phyloP scores from a whole-genome alignment of 2,113 vertebrate genomes.

The Sula dactylatra region DNA sequence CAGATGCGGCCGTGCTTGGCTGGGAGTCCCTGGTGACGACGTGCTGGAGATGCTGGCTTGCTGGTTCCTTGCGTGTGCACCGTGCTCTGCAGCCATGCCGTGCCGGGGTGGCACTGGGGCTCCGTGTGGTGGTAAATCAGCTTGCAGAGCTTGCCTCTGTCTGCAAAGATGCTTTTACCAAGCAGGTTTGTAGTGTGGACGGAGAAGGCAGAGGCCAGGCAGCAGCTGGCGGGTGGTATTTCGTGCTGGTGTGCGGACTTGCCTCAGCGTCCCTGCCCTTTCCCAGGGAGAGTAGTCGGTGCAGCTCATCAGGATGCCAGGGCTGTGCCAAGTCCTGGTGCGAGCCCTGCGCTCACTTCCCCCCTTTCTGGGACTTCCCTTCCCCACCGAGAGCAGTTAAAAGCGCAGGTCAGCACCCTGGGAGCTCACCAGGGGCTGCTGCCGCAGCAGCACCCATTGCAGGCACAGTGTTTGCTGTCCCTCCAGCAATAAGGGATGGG shows the following conservation, averaged over 20 bases:
- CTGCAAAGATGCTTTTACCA: background rate
- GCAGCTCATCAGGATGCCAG: background rate
- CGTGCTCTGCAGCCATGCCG: fast-evolving
- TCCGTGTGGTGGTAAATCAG: background rate
- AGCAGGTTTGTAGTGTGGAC: background rate
- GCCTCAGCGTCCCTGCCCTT: fast-evolving
- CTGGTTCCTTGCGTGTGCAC: fast-evolving
- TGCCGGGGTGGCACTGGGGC: background rate
- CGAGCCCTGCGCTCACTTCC: background rate
- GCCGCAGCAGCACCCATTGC: background rate
- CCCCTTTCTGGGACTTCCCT: background rate
- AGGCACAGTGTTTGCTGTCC: background rate
- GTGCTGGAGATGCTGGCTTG: background rate
- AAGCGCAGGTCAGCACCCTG: background rate
- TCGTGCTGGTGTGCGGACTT: fast-evolving
- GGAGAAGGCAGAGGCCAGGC: background rate
- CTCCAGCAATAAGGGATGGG: background rate
- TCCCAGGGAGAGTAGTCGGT: background rate
- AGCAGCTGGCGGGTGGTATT: background rate
- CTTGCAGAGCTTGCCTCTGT: background rate
- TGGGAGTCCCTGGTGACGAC: background rate
- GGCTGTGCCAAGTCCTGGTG: background rate
- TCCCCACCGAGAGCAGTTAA: background rate
- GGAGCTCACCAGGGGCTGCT: background rate
- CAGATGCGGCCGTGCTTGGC: background rate